Evolutionary conservation across 2,113 vertebrate genomes (phyloP).

Genomic region (pig (Sus scrofa)): DNA sequence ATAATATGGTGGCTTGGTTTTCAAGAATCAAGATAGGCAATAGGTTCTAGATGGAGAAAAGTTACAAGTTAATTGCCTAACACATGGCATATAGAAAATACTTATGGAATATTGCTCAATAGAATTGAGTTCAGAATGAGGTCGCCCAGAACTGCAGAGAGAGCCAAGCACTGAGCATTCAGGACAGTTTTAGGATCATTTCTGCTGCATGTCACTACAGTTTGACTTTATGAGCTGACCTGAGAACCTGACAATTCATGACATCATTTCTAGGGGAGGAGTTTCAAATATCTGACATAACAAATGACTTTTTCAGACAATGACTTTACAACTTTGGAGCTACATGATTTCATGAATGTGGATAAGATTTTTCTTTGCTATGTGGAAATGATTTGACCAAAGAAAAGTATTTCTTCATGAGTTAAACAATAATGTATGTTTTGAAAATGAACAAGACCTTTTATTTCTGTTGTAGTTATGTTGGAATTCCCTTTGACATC

Average conservation of each 20-base stretch:
- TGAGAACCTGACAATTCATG: not conserved
- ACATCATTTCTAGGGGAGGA: not conserved
- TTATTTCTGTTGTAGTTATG: conserved; percentile 88
- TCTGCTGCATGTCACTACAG: not conserved
- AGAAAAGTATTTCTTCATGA: not conserved
- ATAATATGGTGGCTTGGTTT: not conserved
- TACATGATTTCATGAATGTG: not conserved
- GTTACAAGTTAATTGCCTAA: not conserved
- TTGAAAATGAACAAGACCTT: conserved; percentile 41
- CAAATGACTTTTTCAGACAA: not conserved
- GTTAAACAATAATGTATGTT: not conserved
- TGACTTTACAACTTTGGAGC: not conserved
- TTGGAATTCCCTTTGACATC: conserved; percentile 91
- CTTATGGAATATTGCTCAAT: not conserved
- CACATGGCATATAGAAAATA: not conserved
- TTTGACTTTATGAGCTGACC: not conserved
- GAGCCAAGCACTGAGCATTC: not conserved
- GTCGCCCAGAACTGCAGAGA: not conserved
- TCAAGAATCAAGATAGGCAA: not conserved
- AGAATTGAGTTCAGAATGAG: not conserved
- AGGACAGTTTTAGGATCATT: not conserved
- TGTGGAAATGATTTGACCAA: not conserved
- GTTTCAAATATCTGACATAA: not conserved
- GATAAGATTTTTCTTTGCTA: not conserved
- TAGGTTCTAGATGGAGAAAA: not conserved